Base-by-base conservation (phyloP, 2,113 vertebrate genomes). In the Pycnonotus jocosus region DNA sequence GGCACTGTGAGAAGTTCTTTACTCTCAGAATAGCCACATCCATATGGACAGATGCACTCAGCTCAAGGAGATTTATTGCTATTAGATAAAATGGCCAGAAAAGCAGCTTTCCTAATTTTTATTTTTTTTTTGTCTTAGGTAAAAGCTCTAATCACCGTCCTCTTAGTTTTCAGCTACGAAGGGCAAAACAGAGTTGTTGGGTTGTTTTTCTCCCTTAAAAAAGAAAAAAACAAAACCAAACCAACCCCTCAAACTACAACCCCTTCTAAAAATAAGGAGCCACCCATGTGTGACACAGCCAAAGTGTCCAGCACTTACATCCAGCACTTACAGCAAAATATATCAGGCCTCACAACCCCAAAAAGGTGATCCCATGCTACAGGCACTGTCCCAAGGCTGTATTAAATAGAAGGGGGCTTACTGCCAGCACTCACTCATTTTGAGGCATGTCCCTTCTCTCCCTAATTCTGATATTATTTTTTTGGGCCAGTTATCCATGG, bases 41-140 rank as follows among this genome's bases (percentile, higher is more conserved):
- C 3, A 2, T 45, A 86, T 66, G 77, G 76, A 62, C 42, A 86
- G 64, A 80, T 51, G 86, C 58, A 73, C 60, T 62, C 37, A 42
- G 69, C 83, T 81, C 8, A 2, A 50, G 37, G 77, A 88, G 72
- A 92, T 86, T 88, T 66, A 81, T 8, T 83, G 72, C 56, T 81
- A 47, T 58, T 28, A 90, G 51, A 57, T 62, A 86, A 88, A 94
- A 77, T 14, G 60, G 38, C 23, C 44, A 92, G 68, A 91, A 95
- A 97, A 96, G 86, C 88, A 88, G 80, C 76, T 92, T 86, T 94
- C 61, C 47, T 80, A 2, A 42, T 72, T 74, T 92, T 38, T 80
- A 2, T 38, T 72, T 74, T 92, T 38, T 38, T 83, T 84, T 69
- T 45, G 31, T 82, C 44, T 35, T 48, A 33, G 68, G 65, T 81